These are phyloP conservation scores for Sussaba pulchella DNA, from an alignment of 2,888 invertebrate genomes.

Conservation along the genomic window DNA sequence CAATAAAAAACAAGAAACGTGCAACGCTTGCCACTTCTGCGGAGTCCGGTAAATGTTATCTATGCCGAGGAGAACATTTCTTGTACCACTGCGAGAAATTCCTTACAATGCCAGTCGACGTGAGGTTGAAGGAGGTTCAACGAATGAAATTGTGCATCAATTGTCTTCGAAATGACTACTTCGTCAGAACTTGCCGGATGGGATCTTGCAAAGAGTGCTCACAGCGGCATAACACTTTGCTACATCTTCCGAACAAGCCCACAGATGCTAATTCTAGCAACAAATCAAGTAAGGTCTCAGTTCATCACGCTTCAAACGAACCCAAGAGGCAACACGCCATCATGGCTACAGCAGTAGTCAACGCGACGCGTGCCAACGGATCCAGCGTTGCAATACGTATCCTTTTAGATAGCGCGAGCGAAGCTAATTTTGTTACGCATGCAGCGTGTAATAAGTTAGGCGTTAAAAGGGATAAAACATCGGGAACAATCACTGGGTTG, in stretches of 20 bases:
- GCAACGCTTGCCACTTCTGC: neutral
- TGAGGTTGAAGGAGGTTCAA: slow-evolving; percentile 38
- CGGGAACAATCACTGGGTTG: slow-evolving; percentile 41
- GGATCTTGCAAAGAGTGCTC: slow-evolving; percentile 50
- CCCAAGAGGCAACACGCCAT: slow-evolving; percentile 12
- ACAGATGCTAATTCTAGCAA: neutral
- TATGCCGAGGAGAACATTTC: slow-evolving; percentile 57
- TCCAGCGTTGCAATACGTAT: slow-evolving; percentile 25
- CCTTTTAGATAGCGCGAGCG: slow-evolving; percentile 48
- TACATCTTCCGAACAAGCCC: slow-evolving; percentile 8
- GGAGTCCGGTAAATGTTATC: slow-evolving; percentile 27
- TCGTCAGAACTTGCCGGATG: slow-evolving; percentile 45
- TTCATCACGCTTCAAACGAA: neutral
- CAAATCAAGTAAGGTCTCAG: neutral
- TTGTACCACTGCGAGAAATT: slow-evolving; percentile 58
- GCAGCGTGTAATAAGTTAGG: slow-evolving; percentile 39
- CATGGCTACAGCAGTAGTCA: slow-evolving; percentile 57
- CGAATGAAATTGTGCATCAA: slow-evolving; percentile 47
- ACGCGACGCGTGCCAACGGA: slow-evolving; percentile 31
- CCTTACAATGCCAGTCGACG: slow-evolving; percentile 36
- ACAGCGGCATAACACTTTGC: slow-evolving; percentile 52
- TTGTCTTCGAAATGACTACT: slow-evolving; percentile 54
- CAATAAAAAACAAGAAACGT: neutral
- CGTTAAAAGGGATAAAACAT: slow-evolving; percentile 11
- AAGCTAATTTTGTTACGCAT: slow-evolving; percentile 51